Base-by-base conservation (phyloP, 1,140 invertebrate genomes). In the Acromyrmex heyeri region DNA sequence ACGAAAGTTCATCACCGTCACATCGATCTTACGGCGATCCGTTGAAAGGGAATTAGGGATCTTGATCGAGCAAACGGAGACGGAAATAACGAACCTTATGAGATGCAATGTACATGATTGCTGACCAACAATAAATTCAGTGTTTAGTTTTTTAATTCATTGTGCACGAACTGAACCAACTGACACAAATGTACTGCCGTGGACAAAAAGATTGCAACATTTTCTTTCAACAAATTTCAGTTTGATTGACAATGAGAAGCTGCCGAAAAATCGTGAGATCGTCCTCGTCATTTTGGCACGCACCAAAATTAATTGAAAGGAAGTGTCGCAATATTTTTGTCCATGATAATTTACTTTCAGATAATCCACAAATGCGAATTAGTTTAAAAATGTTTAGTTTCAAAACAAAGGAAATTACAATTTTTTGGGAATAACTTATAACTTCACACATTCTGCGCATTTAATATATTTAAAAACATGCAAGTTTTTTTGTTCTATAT, bases 1-100 rank as follows among this genome's bases (percentile, higher is more conserved):
- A 83, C 38, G 69, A 83, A 83, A 83, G 79, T 83, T 83, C 79
- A 83, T 83, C 79, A 44, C 69, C 69, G 79, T 83, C 79, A 83
- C 79, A 83, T 83, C 79, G 69, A 83, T 83, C 69, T 75, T 61
- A 34, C 55, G 55, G 69, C 55, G 69, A 83, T 83, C 55, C 69
- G 69, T 50, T 72, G 65, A 81, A 48, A 53, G 65, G 65, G 27
- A 55, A 57, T 24, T 44, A 14, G 30, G 69, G 38, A 83, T 83
- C 79, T 83, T 73, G 69, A 83, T 83, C 69, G 55, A 21, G 7
- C 38, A 61, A 73, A 83, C 24, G 67, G 53, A 83, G 53, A 61
- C 79, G 79, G 79, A 83, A 73, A 75, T 7, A 61, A 55, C 48
- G 57, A 24, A 82, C 7, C 24, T 38, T 73, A 38, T 12, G 27